These are phyloP conservation scores for Dyspetes luteomarginatus DNA, from an alignment of 2,888 invertebrate genomes.

Conservation along the genomic window DNA sequence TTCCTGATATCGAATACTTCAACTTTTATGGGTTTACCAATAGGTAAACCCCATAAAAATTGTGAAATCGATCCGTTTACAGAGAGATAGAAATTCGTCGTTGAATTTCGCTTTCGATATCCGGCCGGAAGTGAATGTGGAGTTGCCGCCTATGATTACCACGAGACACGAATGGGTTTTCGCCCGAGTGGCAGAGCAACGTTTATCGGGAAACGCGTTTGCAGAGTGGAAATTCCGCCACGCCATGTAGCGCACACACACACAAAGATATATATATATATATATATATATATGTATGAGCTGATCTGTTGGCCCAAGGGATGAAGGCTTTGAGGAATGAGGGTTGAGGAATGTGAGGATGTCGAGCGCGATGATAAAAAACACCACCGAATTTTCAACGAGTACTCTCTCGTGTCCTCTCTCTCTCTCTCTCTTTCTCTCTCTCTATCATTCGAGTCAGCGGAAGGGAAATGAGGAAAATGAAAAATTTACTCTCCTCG, in stretches of 20 bases:
- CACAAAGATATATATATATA: neutral
- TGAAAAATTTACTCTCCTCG: slow-evolving; percentile 58
- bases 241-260: neutral
- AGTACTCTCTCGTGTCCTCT: neutral
- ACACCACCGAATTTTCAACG: slow-evolving; percentile 23
- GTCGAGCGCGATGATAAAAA: slow-evolving; percentile 29
- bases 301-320: slow-evolving; percentile 1
- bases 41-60: no score
- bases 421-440: no score
- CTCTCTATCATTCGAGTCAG: slow-evolving; percentile 29
- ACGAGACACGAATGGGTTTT: slow-evolving; percentile 47
- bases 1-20: no score
- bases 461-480: slow-evolving; percentile 67
- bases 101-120: slow-evolving; percentile 62
- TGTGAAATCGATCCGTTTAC: slow-evolving; percentile 13
- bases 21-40: no score
- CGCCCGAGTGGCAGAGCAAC: slow-evolving; percentile 16
- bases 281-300: neutral
- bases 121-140: slow-evolving; percentile 61
- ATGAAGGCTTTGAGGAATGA: slow-evolving; percentile 22
- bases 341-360: slow-evolving; percentile 1
- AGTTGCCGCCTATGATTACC: slow-evolving; percentile 61
- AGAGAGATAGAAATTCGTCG: slow-evolving; percentile 30
- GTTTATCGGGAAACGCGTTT: slow-evolving; percentile 33
- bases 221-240: slow-evolving; percentile 5